Conservation (phyloP, 2,113 vertebrate genomes). For the Albula goreensis region DNA sequence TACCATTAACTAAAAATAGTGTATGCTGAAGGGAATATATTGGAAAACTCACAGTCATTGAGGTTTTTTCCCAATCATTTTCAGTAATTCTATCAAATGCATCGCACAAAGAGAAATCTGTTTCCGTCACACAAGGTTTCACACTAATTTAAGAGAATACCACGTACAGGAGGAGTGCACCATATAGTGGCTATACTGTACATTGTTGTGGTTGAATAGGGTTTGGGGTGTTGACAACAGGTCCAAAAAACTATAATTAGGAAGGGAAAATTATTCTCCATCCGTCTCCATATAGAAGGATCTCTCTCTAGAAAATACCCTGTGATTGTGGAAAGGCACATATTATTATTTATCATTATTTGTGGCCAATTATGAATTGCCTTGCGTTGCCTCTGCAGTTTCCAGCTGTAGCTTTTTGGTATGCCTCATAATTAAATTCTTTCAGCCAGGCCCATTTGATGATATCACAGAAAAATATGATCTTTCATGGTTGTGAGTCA, state of each 20-base stretch:
- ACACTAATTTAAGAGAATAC: neutral
- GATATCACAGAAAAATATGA: constrained; percentile 16
- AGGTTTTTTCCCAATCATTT: neutral
- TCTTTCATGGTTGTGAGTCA: constrained; percentile 10
- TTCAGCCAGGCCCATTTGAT: neutral
- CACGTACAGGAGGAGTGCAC: neutral
- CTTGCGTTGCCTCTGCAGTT: constrained; percentile 9
- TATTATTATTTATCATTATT: neutral
- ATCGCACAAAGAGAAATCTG: neutral
- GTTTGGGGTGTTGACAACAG: no score
- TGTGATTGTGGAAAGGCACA: neutral
- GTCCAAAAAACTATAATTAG: neutral
- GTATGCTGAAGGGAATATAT: neutral
- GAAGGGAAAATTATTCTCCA: neutral
- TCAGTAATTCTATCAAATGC: neutral
- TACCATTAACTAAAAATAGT: neutral
- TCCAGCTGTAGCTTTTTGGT: neutral
- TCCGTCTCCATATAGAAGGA: neutral
- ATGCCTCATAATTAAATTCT: constrained; percentile 12
- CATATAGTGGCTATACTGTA: neutral
- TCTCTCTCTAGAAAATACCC: neutral
- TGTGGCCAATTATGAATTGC: neutral
- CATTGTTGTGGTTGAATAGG: neutral
- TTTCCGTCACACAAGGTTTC: neutral
- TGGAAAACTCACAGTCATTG: neutral